Conservation (phyloP, 2,113 vertebrate species). For the Marmota flaviventris region DNA sequence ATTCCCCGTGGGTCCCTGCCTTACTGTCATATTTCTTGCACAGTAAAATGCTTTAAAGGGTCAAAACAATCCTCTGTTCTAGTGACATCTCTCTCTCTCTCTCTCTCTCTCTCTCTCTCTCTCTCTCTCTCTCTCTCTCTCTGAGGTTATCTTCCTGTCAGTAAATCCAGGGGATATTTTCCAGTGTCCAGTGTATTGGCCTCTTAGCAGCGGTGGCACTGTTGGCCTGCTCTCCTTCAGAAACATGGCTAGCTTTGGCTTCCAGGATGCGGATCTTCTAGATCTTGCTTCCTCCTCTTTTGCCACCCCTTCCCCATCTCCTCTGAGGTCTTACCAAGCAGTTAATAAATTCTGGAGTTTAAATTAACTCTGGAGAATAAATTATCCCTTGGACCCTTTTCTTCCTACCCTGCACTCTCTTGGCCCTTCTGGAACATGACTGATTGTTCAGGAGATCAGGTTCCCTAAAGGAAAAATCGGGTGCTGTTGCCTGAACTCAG, state of each 20-base stretch:
- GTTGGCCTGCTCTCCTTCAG: background rate
- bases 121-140: background rate
- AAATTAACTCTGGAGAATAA: no score
- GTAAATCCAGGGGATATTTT: background rate
- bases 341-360: no score
- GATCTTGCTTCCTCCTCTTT: accelerated
- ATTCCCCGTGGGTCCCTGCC: background rate
- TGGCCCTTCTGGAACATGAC: background rate
- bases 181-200: background rate
- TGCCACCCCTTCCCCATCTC: no score
- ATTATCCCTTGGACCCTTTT: background rate
- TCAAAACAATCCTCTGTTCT: background rate
- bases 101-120: background rate
- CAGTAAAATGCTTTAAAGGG: background rate
- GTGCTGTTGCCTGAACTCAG: background rate
- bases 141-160: background rate
- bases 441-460: background rate
- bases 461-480: background rate
- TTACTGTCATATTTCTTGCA: no score
- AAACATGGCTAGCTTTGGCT: background rate
- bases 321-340: no score
- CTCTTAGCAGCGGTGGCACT: background rate
- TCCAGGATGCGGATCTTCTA: no score
- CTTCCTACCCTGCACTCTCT: accelerated
- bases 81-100: no score